Evolutionary conservation across 2,797 vertebrate genomes (phyloP).

Genomic region (Coregonus suidteri): DNA sequence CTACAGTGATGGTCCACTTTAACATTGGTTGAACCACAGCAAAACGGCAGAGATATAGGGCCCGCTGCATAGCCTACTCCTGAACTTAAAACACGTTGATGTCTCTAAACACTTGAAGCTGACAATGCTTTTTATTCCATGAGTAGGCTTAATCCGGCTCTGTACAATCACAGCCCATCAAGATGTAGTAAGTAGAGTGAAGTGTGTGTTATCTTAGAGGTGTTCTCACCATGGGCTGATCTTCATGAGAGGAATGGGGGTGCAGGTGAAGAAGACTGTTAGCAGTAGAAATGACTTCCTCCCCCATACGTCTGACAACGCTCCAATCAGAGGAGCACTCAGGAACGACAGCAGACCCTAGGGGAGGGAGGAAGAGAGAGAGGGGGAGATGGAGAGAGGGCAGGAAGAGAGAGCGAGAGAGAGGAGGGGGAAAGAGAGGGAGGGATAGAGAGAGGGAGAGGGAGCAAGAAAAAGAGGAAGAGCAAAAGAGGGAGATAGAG

Average conservation of each 20-base stretch:
- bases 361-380: background rate
- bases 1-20: too few species aligned
- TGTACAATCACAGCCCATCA: background rate
- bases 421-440: background rate
- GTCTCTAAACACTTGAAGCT: too few species aligned
- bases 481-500: background rate
- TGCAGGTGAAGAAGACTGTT: slow-evolving; percentile 92
- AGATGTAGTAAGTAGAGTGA: background rate
- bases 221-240: slow-evolving; percentile 90
- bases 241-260: slow-evolving; percentile 92
- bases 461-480: too few species aligned
- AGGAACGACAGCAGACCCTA: slow-evolving; percentile 90
- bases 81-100: too few species aligned
- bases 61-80: too few species aligned
- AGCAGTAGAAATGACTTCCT: slow-evolving; percentile 93
- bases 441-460: background rate
- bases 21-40: too few species aligned
- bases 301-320: slow-evolving; percentile 92
- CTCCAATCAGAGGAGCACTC: slow-evolving; percentile 90
- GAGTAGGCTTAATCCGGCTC: too few species aligned
- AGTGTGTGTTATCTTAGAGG: background rate
- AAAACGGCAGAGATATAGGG: too few species aligned
- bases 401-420: slow-evolving; percentile 1
- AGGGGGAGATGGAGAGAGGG: background rate
- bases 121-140: too few species aligned